Base-by-base conservation (phyloP, 2,888 invertebrate genomes). In the Petrolisthes manimaculis region DNA sequence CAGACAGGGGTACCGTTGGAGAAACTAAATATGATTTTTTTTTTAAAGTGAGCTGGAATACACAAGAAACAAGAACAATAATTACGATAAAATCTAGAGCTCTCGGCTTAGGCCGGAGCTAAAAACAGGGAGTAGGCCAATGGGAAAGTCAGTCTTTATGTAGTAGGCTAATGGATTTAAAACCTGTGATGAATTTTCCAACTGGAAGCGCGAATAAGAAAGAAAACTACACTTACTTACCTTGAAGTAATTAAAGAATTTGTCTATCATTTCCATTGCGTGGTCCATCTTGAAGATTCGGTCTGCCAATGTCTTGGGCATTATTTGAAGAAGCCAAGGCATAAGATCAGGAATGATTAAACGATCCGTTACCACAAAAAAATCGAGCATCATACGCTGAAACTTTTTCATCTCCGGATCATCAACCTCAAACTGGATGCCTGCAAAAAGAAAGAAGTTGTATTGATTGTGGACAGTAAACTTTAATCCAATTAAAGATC, bases 271-370 rank as follows among this genome's bases (percentile, higher is more conserved):
- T 4, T 6, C n/a, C 18, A 55, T 21, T 0, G n/a, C 55, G 18
- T 54, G 54, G 55, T 53, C 12, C n/a, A 55, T 6, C 8, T 79
- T 79, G 5, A 54, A 55, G 3, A 79, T n/a, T n/a, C 18, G 18
- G 14, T 79, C 55, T 55, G 55, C 53, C 54, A 79, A 21, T 53
- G 55, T 55, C 6, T 53, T 55, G 5, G 78, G 78, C 78, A 79
- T 79, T 8, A 79, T n/a, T 14, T 79, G n/a, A 21, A 55, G 8
- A n/a, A 79, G 78, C 78, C 78, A 79, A 8, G 78, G 78, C 78
- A 79, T 4, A 54, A 79, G 55, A 55, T 79, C 78, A 4, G 54
- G 54, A 55, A 79, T n/a, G 55, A 55, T 21, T 55, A 79, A 0
- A 5, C 54, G 21, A 9, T 79, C 55, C 3, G 53, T 55, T 9